Conservation (phyloP, 1,140 invertebrate genomes). For the Zaprionus ornatus region DNA sequence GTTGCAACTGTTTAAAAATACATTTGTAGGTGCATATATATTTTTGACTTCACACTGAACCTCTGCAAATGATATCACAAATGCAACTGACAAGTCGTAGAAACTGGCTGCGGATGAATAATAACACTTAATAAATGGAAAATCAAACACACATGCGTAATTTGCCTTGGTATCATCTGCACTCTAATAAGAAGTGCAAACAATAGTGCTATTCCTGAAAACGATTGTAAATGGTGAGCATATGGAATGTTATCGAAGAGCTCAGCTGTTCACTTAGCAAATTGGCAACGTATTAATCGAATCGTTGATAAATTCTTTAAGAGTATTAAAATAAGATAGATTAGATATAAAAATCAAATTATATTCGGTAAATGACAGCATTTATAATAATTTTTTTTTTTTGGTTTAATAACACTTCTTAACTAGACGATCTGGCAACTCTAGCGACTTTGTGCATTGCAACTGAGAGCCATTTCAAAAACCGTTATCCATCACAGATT, state of each 20-base stretch:
- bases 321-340: not conserved
- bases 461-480: no score
- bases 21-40: not conserved
- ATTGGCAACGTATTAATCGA: not conserved
- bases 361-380: no score
- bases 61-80: slow-evolving; percentile 22
- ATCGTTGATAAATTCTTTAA: not conserved
- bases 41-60: not conserved
- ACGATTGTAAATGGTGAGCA: not conserved
- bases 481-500: no score
- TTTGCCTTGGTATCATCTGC: not conserved
- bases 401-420: no score
- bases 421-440: no score
- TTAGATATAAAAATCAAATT: not conserved
- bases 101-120: not conserved
- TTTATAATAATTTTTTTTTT: no score
- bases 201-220: not conserved
- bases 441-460: no score
- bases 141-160: slow-evolving; percentile 4
- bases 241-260: slow-evolving; percentile 3
- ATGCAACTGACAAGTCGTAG: slow-evolving; percentile 30
- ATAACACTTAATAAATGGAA: not conserved
- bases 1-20: slow-evolving; percentile 5
- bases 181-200: slow-evolving; percentile 15
- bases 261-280: not conserved